These are phyloP conservation scores for Hemistola chrysoprasaria DNA, from an alignment of 2,888 invertebrate genomes.

Conservation along the genomic window DNA sequence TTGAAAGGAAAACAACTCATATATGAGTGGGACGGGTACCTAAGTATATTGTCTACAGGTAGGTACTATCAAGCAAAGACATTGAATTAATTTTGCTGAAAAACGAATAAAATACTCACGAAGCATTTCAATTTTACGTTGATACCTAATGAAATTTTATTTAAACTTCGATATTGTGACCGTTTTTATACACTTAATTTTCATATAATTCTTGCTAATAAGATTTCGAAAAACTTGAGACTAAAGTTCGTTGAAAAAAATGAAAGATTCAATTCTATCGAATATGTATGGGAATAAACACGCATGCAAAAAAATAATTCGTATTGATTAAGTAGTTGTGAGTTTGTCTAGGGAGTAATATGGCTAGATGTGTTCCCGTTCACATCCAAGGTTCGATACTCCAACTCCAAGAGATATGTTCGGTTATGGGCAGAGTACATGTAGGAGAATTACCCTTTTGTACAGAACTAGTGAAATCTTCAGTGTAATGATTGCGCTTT, in stretches of 20 bases:
- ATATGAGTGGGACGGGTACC: too few relatives aligned
- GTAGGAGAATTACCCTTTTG: constrained; percentile 32
- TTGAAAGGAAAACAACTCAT: too few relatives aligned
- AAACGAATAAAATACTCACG: too few relatives aligned
- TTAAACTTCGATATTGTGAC: constrained; percentile 67
- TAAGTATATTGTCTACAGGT: too few relatives aligned
- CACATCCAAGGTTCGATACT: neutral
- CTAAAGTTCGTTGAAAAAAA: constrained; percentile 7
- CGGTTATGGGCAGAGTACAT: constrained; percentile 16
- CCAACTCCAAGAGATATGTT: constrained; percentile 2
- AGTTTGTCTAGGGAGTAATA: constrained; percentile 5
- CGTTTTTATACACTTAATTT: constrained; percentile 39
- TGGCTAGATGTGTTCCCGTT: neutral
- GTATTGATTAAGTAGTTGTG: constrained; percentile 25
- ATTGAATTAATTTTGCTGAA: neutral
- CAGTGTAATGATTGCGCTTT: constrained; percentile 34
- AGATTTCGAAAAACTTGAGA: constrained; percentile 46
- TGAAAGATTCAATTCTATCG: too few relatives aligned
- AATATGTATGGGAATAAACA: constrained; percentile 9
- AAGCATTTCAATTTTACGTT: constrained; percentile 9
- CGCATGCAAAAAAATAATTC: too few relatives aligned
- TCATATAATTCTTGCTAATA: constrained; percentile 55
- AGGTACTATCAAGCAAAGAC: too few relatives aligned
- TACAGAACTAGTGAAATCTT: constrained; percentile 37
- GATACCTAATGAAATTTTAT: constrained; percentile 53